Evolutionary conservation across 2,888 invertebrate species (phyloP).

Genomic region (Ochropacha duplaris): DNA sequence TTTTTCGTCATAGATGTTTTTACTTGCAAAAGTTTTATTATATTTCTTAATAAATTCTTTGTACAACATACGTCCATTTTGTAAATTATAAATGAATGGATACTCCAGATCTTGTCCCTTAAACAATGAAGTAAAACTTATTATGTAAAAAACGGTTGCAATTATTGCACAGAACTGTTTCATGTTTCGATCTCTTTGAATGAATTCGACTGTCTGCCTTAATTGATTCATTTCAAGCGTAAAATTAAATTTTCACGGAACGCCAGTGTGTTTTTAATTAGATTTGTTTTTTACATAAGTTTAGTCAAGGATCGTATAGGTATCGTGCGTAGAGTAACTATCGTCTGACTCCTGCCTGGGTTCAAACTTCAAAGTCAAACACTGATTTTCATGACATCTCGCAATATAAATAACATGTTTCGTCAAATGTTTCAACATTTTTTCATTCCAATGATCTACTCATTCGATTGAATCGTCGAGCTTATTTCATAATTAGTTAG

Average conservation of each 20-base stretch:
- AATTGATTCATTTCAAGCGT: constrained; percentile 24
- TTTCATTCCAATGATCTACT: not conserved
- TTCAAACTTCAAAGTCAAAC: too few relatives aligned
- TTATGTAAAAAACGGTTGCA: constrained; percentile 13
- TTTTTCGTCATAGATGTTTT: constrained; percentile 44
- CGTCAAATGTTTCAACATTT: too few relatives aligned
- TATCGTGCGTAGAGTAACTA: too few relatives aligned
- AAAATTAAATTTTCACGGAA: constrained; percentile 8
- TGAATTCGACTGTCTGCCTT: constrained; percentile 12
- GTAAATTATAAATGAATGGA: constrained; percentile 29
- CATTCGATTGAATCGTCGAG: constrained; percentile 30
- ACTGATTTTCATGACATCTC: too few relatives aligned
- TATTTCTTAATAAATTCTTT: constrained; percentile 34
- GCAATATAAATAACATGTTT: too few relatives aligned
- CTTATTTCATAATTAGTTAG: constrained; percentile 54
- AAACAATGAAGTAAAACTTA: constrained; percentile 13
- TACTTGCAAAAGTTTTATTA: constrained; percentile 37
- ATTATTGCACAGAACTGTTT: not conserved
- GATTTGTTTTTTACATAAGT: constrained; percentile 13
- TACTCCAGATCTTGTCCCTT: constrained; percentile 10
- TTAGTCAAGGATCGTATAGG: too few relatives aligned
- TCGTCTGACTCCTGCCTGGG: too few relatives aligned
- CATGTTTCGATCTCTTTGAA: not conserved
- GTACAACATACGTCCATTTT: constrained; percentile 32
- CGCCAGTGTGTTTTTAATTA: constrained; percentile 35